Evolutionary conservation across 2,113 vertebrate species (phyloP).

Genomic region (Entelurus aequoreus): DNA sequence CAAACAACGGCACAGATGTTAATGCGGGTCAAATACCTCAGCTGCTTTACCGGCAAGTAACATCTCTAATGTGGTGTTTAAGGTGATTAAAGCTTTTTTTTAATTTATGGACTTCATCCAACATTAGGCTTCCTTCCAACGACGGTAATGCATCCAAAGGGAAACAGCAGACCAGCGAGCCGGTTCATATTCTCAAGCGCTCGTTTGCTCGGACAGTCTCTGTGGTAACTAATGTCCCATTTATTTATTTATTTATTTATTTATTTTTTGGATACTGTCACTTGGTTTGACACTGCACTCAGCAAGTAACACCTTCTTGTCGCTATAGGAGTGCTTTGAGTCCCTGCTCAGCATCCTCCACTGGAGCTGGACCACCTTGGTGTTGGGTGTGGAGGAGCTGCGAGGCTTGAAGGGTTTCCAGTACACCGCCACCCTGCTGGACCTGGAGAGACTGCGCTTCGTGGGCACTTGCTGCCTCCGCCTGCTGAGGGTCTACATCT

Average conservation of each 20-base stretch:
- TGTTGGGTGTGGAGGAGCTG: conserved; percentile 94
- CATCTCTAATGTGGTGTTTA: neutral
- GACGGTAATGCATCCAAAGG: conserved; percentile 94
- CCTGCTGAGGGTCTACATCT: conserved; percentile 92
- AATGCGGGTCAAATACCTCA: conserved; percentile 98
- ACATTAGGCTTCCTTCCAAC: conserved; percentile 85
- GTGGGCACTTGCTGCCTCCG: conserved; percentile 95
- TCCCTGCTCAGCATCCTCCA: conserved; percentile 94
- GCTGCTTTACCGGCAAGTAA: conserved; percentile 86
- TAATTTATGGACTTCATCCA: neutral
- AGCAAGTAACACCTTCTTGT: neutral
- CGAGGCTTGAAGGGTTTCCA: conserved; percentile 95
- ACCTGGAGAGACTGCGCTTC: conserved; percentile 93
- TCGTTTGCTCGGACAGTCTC: conserved; percentile 97
- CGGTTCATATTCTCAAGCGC: conserved; percentile 94
- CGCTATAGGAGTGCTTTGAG: conserved; percentile 90
- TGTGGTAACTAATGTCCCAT: conserved; percentile 69
- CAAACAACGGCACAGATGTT: conserved; percentile 98
- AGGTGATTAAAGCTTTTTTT: neutral
- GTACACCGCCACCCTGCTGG: conserved; percentile 93
- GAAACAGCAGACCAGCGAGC: conserved; percentile 94
- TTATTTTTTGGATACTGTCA: conserved; percentile 14
- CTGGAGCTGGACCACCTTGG: conserved; percentile 98
- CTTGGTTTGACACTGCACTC: neutral
- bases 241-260: no score